Conservation (phyloP, 2,113 vertebrate genomes). For the Nyctibius bracteatus region DNA sequence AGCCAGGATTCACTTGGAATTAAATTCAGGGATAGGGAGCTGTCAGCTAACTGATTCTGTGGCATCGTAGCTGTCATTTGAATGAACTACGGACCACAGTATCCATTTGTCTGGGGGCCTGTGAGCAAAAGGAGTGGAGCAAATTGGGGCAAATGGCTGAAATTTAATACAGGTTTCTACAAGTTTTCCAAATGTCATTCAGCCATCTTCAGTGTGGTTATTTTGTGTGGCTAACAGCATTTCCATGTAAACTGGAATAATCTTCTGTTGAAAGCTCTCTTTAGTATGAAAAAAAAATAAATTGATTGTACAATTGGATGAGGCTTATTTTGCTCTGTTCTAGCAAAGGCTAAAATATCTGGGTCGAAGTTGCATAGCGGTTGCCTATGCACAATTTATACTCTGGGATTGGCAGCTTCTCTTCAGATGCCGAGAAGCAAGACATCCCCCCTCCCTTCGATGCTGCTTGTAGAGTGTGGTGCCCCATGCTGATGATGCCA, state of each 20-base stretch:
- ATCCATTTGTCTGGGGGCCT: background rate
- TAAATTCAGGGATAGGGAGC: background rate
- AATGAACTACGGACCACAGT: background rate
- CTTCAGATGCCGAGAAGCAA: background rate
- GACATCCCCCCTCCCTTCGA: background rate
- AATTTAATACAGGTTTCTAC: background rate
- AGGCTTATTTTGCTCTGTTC: background rate
- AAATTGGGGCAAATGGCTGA: background rate
- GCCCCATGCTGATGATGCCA: slow-evolving; percentile 51
- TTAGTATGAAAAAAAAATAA: background rate
- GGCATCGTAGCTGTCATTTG: background rate
- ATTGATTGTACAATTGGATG: background rate
- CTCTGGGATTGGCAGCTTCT: background rate
- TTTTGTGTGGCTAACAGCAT: background rate
- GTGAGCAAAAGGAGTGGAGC: background rate
- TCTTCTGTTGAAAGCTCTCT: background rate
- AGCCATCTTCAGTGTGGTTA: background rate
- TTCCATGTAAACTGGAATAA: background rate
- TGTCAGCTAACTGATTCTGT: background rate
- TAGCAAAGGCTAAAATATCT: background rate
- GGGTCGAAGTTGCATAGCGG: background rate
- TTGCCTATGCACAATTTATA: background rate
- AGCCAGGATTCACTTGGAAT: background rate
- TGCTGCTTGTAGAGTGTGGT: background rate
- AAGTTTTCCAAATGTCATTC: background rate